Evolutionary conservation across 2,888 invertebrate genomes (phyloP).

Genomic region (Tachina lurida): DNA sequence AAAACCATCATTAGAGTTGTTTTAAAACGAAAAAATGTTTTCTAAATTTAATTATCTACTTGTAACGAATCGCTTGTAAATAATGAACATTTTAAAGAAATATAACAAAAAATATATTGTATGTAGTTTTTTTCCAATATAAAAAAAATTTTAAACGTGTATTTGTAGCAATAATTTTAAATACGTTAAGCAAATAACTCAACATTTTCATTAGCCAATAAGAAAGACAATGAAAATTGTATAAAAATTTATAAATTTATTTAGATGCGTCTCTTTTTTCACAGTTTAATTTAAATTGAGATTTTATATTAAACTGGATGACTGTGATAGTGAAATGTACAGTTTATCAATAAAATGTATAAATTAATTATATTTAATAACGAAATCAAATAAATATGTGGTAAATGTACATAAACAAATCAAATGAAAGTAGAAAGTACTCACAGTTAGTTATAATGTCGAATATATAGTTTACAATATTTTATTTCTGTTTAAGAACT

Average conservation of each 20-base stretch:
- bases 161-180: slow-evolving; percentile 73
- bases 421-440: neutral
- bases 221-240: slow-evolving; percentile 41
- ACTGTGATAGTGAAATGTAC: slow-evolving; percentile 82
- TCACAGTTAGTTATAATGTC: neutral
- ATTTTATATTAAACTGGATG: slow-evolving; percentile 77
- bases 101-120: neutral
- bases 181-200: slow-evolving; percentile 23
- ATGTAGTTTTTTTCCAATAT: slow-evolving; percentile 21
- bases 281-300: slow-evolving; percentile 69
- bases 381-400: slow-evolving; percentile 18
- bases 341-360: slow-evolving; percentile 67
- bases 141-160: slow-evolving; percentile 59
- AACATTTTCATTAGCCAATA: slow-evolving; percentile 38
- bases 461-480: neutral
- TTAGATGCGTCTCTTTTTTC: slow-evolving; percentile 57
- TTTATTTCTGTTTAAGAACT: slow-evolving; percentile 9
- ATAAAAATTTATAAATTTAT: slow-evolving; percentile 31
- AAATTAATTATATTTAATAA: slow-evolving; percentile 58
- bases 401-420: slow-evolving; percentile 16
- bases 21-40: slow-evolving; percentile 55
- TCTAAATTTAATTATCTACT: slow-evolving; percentile 55
- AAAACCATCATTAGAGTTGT: slow-evolving; percentile 63
- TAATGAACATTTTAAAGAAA: slow-evolving; percentile 35
- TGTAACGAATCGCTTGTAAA: slow-evolving; percentile 61